A percentile compares a stretch with the other conserved stretches of the same genome.
Evolutionary conservation across 2,888 invertebrate genomes (phyloP).

Genomic region (Leptothorax acervorum): DNA sequence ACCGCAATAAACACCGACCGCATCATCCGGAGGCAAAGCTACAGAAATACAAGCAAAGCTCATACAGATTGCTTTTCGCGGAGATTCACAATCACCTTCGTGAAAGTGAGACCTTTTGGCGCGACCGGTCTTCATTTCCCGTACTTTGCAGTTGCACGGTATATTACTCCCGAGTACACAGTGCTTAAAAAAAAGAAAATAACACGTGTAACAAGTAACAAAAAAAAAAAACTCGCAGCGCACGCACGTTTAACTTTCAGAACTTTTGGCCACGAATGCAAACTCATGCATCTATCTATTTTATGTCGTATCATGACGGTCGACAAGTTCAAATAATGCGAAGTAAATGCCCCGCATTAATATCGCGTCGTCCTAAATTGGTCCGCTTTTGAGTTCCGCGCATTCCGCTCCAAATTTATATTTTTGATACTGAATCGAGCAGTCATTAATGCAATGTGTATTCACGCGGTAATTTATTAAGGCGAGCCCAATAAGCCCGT

Average conservation of each 20-base stretch:
- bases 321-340: not conserved
- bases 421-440: slow-evolving; percentile 57
- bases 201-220: not conserved
- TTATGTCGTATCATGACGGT: not conserved
- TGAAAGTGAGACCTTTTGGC: slow-evolving; percentile 25
- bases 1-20: slow-evolving; percentile 39
- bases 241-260: not conserved
- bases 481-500: not conserved
- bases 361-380: slow-evolving; percentile 55
- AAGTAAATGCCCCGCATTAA: slow-evolving; percentile 64
- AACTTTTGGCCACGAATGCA: not conserved
- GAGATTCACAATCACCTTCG: slow-evolving; percentile 28
- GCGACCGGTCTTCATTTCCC: not conserved
- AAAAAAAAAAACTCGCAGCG: not conserved
- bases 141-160: not conserved
- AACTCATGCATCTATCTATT: not conserved
- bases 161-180: not conserved
- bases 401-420: slow-evolving; percentile 60
- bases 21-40: slow-evolving; percentile 59
- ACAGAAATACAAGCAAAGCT: slow-evolving; percentile 49
- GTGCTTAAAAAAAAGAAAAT: not conserved
- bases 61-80: slow-evolving; percentile 35
- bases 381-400: slow-evolving; percentile 34
- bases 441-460: not conserved
- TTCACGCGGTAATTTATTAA: slow-evolving; percentile 30